Percentiles rank a stretch among this genome's conserved stretches.
Evolutionary conservation across 2,888 invertebrate genomes (phyloP).

Genomic region (Hypercompe scribonia): DNA sequence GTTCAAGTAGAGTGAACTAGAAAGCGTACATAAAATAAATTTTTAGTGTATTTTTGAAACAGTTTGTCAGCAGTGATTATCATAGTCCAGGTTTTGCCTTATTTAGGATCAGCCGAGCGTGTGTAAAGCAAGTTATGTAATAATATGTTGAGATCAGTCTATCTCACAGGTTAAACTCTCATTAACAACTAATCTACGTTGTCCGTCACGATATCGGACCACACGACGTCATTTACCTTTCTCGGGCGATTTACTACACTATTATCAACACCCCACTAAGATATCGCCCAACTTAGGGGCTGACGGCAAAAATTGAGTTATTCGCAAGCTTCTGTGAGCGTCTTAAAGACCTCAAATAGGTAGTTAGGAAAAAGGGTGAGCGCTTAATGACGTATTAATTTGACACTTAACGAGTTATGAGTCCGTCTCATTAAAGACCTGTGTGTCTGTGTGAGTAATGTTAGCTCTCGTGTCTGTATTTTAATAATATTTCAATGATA

Average conservation of each 20-base stretch:
- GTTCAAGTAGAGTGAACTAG: too few species aligned
- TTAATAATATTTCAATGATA: background rate
- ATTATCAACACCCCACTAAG: conserved; percentile 45
- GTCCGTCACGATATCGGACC: background rate
- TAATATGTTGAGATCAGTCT: background rate
- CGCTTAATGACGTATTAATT: conserved; percentile 65
- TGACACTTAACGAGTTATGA: conserved; percentile 57
- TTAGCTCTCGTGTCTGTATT: background rate
- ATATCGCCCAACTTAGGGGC: conserved; percentile 32
- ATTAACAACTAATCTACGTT: conserved; percentile 2
- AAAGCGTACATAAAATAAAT: too few species aligned
- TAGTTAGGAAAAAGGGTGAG: conserved; percentile 56
- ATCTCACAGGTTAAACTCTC: background rate
- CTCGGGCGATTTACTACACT: conserved; percentile 29
- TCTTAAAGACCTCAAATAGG: conserved; percentile 56
- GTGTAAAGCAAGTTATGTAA: background rate
- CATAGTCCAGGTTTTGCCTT: background rate
- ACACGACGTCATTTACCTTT: conserved; percentile 27
- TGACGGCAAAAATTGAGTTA: conserved; percentile 54
- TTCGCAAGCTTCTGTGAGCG: conserved; percentile 38
- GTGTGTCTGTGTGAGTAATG: conserved; percentile 25
- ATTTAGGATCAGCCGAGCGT: background rate
- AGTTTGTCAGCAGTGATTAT: too few species aligned
- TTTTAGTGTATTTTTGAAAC: too few species aligned
- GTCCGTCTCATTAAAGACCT: conserved; percentile 37